phyloP scores from a whole-genome alignment of 2,888 invertebrate species.

The Itoplectis maculator region DNA sequence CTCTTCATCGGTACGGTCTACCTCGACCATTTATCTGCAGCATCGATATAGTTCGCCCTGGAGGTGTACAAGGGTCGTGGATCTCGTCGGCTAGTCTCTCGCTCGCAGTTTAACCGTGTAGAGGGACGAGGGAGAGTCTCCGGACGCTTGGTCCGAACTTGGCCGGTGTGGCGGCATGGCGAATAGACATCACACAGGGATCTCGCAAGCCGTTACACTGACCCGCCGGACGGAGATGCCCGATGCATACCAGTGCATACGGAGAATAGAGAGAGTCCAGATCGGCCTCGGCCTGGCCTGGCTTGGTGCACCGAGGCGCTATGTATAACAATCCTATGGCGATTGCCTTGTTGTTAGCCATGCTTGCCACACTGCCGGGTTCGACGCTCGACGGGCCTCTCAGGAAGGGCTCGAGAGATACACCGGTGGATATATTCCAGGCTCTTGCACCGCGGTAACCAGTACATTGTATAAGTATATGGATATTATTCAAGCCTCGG shows the following conservation, averaged over 20 bases:
- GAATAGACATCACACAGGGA: slow-evolving; percentile 68
- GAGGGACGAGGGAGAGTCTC: slow-evolving; percentile 69
- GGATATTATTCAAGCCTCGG: slow-evolving; percentile 1
- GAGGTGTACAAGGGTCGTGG: slow-evolving; percentile 49
- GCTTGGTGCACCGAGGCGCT: slow-evolving; percentile 71
- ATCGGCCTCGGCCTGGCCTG: slow-evolving; percentile 49
- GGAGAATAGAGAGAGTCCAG: slow-evolving; percentile 57
- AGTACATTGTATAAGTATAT: slow-evolving; percentile 15
- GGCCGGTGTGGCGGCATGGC: slow-evolving; percentile 53
- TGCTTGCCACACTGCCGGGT: slow-evolving; percentile 75
- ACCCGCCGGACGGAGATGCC: slow-evolving; percentile 35
- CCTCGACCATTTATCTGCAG: slow-evolving; percentile 62
- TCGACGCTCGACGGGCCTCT: slow-evolving; percentile 73
- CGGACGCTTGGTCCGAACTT: slow-evolving; percentile 29
- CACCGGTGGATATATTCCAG: slow-evolving; percentile 47
- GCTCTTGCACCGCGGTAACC: slow-evolving; percentile 6
- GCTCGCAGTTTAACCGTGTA: slow-evolving; percentile 34
- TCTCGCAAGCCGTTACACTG: slow-evolving; percentile 52
- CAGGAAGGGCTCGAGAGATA: slow-evolving; percentile 40
- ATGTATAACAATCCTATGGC: slow-evolving; percentile 77
- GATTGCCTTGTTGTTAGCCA: slow-evolving; percentile 73
- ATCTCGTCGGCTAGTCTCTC: slow-evolving; percentile 61
- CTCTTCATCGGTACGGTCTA: slow-evolving; percentile 36
- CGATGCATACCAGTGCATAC: slow-evolving; percentile 57
- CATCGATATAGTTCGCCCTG: slow-evolving; percentile 68